Percentiles rank a stretch among this genome's conserved stretches.
Evolutionary conservation across 2,113 vertebrate species (phyloP).

Genomic region (Himantopus leucocephalus): DNA sequence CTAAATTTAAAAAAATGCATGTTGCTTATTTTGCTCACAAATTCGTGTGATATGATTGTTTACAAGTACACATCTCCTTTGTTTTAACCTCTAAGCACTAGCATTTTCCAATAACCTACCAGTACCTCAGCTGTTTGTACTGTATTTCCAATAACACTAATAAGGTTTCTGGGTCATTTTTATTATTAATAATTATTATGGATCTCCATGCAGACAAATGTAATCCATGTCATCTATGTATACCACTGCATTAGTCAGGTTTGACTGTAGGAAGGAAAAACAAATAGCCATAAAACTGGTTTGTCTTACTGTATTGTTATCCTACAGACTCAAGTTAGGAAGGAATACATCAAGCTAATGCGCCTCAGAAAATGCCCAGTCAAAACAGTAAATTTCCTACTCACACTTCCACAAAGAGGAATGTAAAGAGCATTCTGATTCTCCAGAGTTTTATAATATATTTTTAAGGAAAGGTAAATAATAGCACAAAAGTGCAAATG

Average conservation of each 20-base stretch:
- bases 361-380: not conserved
- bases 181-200: not conserved
- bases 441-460: not conserved
- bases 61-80: not conserved
- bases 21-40: not conserved
- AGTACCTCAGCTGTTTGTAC: not conserved
- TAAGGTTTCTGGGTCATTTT: not conserved
- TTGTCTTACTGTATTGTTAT: not conserved
- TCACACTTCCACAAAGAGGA: not conserved
- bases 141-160: not conserved
- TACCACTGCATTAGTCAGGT: not conserved
- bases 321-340: not conserved
- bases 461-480: not conserved
- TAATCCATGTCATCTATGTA: not conserved
- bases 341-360: not conserved
- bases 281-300: not conserved
- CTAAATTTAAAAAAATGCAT: not conserved
- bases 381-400: not conserved
- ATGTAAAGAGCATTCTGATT: accelerated
- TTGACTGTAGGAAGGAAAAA: not conserved
- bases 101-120: not conserved
- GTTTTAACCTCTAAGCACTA: not conserved
- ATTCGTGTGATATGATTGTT: not conserved
- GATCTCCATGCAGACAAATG: not conserved
- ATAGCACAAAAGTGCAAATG: not conserved